Percentiles rank a stretch among this genome's conserved stretches.
These are phyloP conservation scores for Scolopax bukidnonensis DNA, from an alignment of 2,797 vertebrate species.

Conservation along the genomic window DNA sequence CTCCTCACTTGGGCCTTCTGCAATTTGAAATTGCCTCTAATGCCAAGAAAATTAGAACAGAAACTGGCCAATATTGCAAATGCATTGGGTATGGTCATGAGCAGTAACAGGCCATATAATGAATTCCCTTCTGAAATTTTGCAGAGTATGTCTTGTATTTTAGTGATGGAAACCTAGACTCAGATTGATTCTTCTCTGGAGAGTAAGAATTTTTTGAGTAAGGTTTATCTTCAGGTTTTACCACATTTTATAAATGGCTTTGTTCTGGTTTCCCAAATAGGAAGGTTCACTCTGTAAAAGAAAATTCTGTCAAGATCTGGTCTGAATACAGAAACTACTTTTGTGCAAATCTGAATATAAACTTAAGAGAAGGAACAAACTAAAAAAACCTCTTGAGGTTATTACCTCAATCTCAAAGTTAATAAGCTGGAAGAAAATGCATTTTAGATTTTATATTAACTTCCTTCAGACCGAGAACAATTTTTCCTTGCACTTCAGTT, in stretches of 20 bases:
- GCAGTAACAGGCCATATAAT: background rate
- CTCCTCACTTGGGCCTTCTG: background rate
- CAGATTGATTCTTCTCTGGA: background rate
- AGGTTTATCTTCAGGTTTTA: background rate
- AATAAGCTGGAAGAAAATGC: conserved; percentile 49
- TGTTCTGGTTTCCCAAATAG: background rate
- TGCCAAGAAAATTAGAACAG: background rate
- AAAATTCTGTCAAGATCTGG: background rate
- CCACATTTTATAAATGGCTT: background rate
- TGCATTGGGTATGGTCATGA: background rate
- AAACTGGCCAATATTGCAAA: background rate
- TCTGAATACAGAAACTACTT: conserved; percentile 14
- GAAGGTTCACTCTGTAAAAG: background rate
- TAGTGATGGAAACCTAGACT: background rate
- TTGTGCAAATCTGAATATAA: background rate
- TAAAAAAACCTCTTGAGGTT: conserved; percentile 16
- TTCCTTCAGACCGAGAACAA: conserved; percentile 25
- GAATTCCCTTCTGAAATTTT: background rate
- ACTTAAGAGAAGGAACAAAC: background rate
- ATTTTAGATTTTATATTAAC: conserved; percentile 64
- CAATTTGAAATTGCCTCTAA: background rate
- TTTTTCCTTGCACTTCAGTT: conserved; percentile 32
- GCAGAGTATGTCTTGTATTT: background rate
- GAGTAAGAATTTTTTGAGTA: background rate
- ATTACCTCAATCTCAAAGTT: conserved; percentile 49